These are phyloP conservation scores for Bombus consobrinus DNA, from an alignment of 1,140 invertebrate species.

Conservation along the genomic window DNA sequence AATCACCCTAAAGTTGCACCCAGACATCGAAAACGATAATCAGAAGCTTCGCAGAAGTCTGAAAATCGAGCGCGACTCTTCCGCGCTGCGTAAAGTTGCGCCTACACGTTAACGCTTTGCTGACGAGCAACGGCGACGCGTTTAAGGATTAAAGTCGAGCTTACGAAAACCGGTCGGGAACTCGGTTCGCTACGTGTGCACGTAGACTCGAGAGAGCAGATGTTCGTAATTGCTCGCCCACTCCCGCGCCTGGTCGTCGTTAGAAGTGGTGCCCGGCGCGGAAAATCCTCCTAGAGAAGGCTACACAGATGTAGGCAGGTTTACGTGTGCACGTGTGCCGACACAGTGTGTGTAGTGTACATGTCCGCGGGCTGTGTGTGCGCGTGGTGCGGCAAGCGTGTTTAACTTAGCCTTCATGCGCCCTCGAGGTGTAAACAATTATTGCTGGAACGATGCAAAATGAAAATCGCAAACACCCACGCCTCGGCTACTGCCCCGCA, in stretches of 20 bases:
- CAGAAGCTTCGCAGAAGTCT: neutral
- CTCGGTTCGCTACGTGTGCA: slow-evolving; percentile 62
- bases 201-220: slow-evolving; percentile 70
- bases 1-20: neutral
- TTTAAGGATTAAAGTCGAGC: slow-evolving; percentile 70
- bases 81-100: neutral
- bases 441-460: slow-evolving; percentile 49
- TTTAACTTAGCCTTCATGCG: slow-evolving; percentile 29
- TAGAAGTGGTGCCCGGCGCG: slow-evolving; percentile 47
- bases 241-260: slow-evolving; percentile 11
- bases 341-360: neutral
- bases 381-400: neutral
- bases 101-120: slow-evolving; percentile 52
- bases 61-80: neutral
- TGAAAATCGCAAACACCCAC: slow-evolving; percentile 43
- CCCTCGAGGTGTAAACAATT: slow-evolving; percentile 52
- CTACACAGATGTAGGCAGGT: neutral
- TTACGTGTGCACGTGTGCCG: neutral
- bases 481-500: neutral
- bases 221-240: slow-evolving; percentile 71
- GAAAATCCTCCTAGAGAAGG: slow-evolving; percentile 31
- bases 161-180: slow-evolving; percentile 64
- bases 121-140: slow-evolving; percentile 57
- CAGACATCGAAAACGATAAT: neutral
- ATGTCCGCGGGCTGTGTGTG: slow-evolving; percentile 31